A percentile compares a stretch with the other conserved stretches of the same genome.
Evolutionary conservation across 2,888 invertebrate genomes (phyloP).

Genomic region (Norana najaformis): DNA sequence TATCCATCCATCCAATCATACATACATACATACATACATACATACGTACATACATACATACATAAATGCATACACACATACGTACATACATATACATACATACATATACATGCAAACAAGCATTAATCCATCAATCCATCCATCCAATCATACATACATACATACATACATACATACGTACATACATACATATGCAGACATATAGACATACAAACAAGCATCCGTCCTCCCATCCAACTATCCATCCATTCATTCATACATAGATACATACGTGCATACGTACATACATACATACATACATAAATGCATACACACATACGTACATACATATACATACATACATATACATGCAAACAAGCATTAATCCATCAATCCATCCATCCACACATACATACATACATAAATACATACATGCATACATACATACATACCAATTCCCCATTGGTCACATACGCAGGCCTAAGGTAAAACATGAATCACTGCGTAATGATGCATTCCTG

Average conservation of each 20-base stretch:
- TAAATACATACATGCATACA: conserved; percentile 27
- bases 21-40: conserved; percentile 16
- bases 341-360: conserved; percentile 6
- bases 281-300: conserved; percentile 26
- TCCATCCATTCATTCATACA: neutral
- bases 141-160: neutral
- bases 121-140: neutral
- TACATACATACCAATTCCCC: conserved; percentile 10
- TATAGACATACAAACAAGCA: conserved; percentile 22
- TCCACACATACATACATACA: conserved; percentile 27
- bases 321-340: conserved; percentile 21
- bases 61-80: conserved; percentile 20
- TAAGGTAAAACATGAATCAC: too few species aligned
- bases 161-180: conserved; percentile 17
- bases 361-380: conserved; percentile 17
- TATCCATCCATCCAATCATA: neutral
- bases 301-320: conserved; percentile 29
- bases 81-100: conserved; percentile 10
- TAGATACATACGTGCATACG: conserved; percentile 28
- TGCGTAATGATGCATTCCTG: too few species aligned
- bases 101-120: conserved; percentile 9
- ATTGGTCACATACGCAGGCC: neutral
- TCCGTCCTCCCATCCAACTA: neutral
- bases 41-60: conserved; percentile 3
- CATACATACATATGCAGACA: conserved; percentile 20